Conservation (phyloP, 1,140 invertebrate species). For the Camponotus vicinus region DNA sequence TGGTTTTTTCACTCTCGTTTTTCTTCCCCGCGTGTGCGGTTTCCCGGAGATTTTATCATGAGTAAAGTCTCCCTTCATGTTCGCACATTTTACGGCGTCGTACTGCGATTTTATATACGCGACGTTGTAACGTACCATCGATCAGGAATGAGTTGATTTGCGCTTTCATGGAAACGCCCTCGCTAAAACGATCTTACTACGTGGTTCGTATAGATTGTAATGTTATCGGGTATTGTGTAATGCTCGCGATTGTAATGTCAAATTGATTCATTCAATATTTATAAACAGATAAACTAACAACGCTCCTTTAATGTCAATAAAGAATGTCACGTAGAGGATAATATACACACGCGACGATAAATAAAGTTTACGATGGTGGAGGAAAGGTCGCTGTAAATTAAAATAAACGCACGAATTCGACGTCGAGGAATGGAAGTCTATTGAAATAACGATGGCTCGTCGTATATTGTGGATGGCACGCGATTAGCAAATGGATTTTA, state of each 20-base stretch:
- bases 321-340: constrained; percentile 9
- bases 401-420: constrained; percentile 40
- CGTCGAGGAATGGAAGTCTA: neutral
- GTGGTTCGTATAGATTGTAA: constrained; percentile 15
- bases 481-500: constrained; percentile 31
- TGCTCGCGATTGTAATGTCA: constrained; percentile 13
- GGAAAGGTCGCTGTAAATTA: constrained; percentile 46
- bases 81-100: constrained; percentile 63
- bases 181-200: constrained; percentile 37
- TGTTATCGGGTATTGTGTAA: constrained; percentile 25
- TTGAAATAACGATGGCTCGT: neutral
- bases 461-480: neutral
- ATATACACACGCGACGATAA: constrained; percentile 15
- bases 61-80: constrained; percentile 42
- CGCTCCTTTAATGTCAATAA: constrained; percentile 50
- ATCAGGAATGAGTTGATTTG: constrained; percentile 49
- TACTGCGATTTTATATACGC: constrained; percentile 66
- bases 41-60: constrained; percentile 65
- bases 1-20: constrained; percentile 47
- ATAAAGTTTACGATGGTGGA: constrained; percentile 12
- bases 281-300: constrained; percentile 25
- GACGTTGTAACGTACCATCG: constrained; percentile 29
- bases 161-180: constrained; percentile 7
- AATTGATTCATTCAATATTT: constrained; percentile 45
- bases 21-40: constrained; percentile 28